These are phyloP conservation scores for Rachycentron canadum DNA, from an alignment of 2,797 vertebrate species.

Conservation along the genomic window DNA sequence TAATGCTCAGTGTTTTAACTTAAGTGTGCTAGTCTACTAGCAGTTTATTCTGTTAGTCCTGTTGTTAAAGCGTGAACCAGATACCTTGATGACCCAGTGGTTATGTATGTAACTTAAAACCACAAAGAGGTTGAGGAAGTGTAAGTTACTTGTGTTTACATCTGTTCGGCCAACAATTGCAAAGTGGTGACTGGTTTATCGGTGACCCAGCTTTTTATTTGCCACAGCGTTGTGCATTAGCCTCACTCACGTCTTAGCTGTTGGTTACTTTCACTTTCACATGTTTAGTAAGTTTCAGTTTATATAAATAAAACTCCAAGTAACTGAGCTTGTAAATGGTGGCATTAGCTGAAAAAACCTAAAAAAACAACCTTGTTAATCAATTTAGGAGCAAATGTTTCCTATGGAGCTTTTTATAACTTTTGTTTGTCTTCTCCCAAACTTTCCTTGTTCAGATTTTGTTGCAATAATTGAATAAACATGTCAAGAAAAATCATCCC, in stretches of 20 bases:
- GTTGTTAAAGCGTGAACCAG: too few relatives aligned
- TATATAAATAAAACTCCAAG: background rate
- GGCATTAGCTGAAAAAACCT: background rate
- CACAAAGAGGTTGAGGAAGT: too few relatives aligned
- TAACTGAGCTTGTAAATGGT: background rate
- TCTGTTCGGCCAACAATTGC: too few relatives aligned
- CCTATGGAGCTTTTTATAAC: background rate
- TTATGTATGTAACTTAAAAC: too few relatives aligned
- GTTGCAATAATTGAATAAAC: constrained; percentile 44
- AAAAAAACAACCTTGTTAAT: background rate
- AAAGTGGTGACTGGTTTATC: too few relatives aligned
- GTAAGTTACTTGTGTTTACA: too few relatives aligned
- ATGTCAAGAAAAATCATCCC: constrained; percentile 37
- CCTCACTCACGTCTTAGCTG: background rate
- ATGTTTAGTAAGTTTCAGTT: background rate
- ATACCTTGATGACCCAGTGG: too few relatives aligned
- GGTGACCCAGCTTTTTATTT: too few relatives aligned
- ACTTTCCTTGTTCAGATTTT: background rate
- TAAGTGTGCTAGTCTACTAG: too few relatives aligned
- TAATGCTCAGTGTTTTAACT: too few relatives aligned
- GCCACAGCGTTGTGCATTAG: too few relatives aligned
- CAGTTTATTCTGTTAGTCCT: too few relatives aligned
- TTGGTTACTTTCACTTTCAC: background rate
- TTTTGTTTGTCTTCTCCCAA: background rate
- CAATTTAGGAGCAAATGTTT: constrained; percentile 1